These are phyloP conservation scores for Catagonus wagneri DNA, from an alignment of 2,113 vertebrate species.

Conservation along the genomic window DNA sequence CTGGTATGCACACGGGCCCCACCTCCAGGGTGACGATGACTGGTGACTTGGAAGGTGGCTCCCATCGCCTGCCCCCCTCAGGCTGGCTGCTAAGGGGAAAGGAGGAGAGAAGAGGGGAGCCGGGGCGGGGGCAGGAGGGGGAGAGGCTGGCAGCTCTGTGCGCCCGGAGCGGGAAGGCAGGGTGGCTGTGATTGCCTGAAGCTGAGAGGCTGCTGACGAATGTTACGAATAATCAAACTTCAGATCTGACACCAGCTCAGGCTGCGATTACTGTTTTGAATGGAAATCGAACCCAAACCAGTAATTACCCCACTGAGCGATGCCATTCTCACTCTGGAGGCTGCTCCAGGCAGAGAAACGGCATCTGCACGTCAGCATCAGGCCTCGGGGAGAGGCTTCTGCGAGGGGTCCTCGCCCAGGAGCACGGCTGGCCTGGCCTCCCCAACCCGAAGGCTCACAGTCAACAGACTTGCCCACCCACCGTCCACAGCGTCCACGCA, in stretches of 20 bases:
- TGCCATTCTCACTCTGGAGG: conserved; percentile 62
- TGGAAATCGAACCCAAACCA: conserved; percentile 77
- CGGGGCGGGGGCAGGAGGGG: not conserved
- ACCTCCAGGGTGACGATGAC: not conserved
- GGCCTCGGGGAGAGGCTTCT: not conserved
- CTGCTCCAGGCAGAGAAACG: conserved; percentile 47
- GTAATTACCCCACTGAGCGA: conserved; percentile 65
- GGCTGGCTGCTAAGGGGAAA: conserved; percentile 22
- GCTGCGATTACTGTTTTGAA: conserved; percentile 77
- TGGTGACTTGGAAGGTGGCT: conserved; percentile 45
- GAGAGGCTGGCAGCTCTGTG: conserved; percentile 66
- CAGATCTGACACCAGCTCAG: conserved; percentile 80
- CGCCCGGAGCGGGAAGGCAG: conserved; percentile 53
- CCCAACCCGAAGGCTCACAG: not conserved
- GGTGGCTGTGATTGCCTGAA: conserved; percentile 73
- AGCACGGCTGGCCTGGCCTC: not conserved
- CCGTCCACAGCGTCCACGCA: not conserved
- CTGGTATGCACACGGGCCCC: not conserved
- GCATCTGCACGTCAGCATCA: not conserved
- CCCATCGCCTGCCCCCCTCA: conserved; percentile 32
- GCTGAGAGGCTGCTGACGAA: conserved; percentile 66
- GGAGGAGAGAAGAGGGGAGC: not conserved
- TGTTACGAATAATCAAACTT: conserved; percentile 77
- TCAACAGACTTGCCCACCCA: not conserved
- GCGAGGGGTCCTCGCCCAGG: not conserved